Evolutionary conservation across 2,888 invertebrate species (phyloP).

Genomic region (Limenitis camilla): DNA sequence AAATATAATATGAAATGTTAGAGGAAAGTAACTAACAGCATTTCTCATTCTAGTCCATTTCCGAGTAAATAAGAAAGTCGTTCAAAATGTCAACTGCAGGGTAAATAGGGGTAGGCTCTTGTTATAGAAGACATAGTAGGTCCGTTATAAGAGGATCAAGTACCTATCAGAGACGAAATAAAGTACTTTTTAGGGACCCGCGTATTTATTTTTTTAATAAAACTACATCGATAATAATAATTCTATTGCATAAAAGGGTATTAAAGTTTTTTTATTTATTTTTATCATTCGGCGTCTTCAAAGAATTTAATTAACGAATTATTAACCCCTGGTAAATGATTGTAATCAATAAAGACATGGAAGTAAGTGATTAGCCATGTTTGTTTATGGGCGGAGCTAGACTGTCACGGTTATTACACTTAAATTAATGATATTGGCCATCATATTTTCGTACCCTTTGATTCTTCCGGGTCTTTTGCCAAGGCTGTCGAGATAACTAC

Average conservation of each 20-base stretch:
- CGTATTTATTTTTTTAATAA: no score
- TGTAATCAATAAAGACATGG: slow-evolving; percentile 2
- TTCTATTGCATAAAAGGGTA: no score
- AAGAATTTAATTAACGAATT: slow-evolving; percentile 1
- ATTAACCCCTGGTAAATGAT: neutral
- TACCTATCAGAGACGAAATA: no score
- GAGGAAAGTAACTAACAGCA: neutral
- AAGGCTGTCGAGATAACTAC: slow-evolving; percentile 11
- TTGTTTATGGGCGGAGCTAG: slow-evolving; percentile 14
- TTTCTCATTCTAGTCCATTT: neutral
- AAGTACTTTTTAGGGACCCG: no score
- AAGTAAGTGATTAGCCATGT: slow-evolving; percentile 18
- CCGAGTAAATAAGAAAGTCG: neutral
- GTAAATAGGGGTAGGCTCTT: neutral
- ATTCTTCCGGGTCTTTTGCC: slow-evolving; percentile 10
- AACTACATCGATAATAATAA: no score
- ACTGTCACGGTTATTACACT: slow-evolving; percentile 16
- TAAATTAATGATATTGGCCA: slow-evolving; percentile 13
- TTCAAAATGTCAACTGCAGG: neutral
- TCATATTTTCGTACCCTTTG: slow-evolving; percentile 5
- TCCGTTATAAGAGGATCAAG: no score
- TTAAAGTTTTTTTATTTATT: no score
- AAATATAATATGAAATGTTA: neutral
- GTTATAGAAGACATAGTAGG: neutral
- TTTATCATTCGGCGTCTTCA: slow-evolving; percentile 9